A percentile compares a stretch with the other conserved stretches of the same genome.
phyloP scores from a whole-genome alignment of 2,797 vertebrate species.

The Cryptoblepharus egeriae region DNA sequence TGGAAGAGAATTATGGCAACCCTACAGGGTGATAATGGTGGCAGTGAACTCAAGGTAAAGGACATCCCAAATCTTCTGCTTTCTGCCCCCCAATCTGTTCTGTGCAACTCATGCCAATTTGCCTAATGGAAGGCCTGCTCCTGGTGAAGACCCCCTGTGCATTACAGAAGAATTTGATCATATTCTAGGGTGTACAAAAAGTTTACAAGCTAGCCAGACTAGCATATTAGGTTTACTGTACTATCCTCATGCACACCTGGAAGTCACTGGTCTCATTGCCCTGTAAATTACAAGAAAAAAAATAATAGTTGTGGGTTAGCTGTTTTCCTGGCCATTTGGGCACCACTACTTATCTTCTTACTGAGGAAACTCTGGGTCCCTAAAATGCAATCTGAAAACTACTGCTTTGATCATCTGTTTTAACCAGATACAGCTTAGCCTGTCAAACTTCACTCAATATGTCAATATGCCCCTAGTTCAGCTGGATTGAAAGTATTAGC shows the following conservation, averaged over 20 bases:
- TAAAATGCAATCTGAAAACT: background rate
- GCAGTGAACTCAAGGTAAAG: too few species aligned
- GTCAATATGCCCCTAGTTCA: background rate
- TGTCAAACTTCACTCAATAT: background rate
- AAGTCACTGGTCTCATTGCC: too few species aligned
- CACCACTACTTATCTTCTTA: background rate
- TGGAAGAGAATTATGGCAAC: too few species aligned
- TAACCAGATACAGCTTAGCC: background rate
- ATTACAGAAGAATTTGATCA: background rate
- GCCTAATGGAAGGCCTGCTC: too few species aligned
- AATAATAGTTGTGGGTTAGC: too few species aligned
- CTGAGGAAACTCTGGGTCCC: background rate
- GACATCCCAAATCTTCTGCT: too few species aligned
- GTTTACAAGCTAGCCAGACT: background rate
- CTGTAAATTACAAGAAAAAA: background rate
- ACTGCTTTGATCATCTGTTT: too few species aligned
- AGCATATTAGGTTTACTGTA: background rate
- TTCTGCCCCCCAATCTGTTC: too few species aligned
- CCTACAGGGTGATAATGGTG: too few species aligned
- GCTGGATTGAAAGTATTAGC: background rate
- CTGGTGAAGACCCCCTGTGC: background rate
- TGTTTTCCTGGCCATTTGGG: background rate
- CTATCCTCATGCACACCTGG: background rate
- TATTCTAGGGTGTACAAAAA: background rate
- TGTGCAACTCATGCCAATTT: too few species aligned